phyloP scores from a whole-genome alignment of 2,113 vertebrate genomes.

The Callochromis pleurospilus region DNA sequence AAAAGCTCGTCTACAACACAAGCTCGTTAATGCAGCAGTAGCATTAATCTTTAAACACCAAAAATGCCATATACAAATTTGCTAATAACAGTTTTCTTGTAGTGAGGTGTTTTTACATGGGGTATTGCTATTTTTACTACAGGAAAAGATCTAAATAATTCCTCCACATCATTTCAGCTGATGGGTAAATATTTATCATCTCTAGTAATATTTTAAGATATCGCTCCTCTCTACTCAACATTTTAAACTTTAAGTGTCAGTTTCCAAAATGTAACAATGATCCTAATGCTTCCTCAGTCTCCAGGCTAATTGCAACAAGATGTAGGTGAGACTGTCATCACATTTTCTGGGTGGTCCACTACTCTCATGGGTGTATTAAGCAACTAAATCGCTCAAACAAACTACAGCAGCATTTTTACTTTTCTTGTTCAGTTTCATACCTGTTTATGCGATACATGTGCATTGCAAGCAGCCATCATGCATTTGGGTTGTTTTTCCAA shows the following conservation, averaged over 20 bases:
- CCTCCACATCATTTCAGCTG: not conserved
- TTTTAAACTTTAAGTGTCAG: not conserved
- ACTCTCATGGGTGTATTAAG: not conserved
- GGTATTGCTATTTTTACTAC: rapidly evolving
- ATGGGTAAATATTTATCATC: not conserved
- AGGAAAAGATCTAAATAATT: rapidly evolving
- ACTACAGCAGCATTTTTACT: slow-evolving; percentile 7
- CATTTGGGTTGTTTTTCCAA: not conserved
- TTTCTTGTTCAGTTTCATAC: not conserved
- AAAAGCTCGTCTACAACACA: rapidly evolving
- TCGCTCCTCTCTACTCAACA: not conserved
- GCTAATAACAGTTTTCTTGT: not conserved
- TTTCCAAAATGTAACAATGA: not conserved
- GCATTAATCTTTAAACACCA: not conserved
- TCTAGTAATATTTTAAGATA: not conserved
- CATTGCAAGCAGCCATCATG: rapidly evolving
- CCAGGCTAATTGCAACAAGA: not conserved
- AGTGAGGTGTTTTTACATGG: not conserved
- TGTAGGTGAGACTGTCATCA: not conserved
- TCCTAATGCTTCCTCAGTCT: not conserved
- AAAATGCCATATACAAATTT: not conserved
- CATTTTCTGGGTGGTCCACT: not conserved
- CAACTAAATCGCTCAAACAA: not conserved
- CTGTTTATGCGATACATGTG: not conserved
- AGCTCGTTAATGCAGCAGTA: rapidly evolving